Percentiles rank a stretch among this genome's conserved stretches.
These are phyloP conservation scores for Cryptotis parvus DNA, from an alignment of 2,113 vertebrate species.

Conservation along the genomic window DNA sequence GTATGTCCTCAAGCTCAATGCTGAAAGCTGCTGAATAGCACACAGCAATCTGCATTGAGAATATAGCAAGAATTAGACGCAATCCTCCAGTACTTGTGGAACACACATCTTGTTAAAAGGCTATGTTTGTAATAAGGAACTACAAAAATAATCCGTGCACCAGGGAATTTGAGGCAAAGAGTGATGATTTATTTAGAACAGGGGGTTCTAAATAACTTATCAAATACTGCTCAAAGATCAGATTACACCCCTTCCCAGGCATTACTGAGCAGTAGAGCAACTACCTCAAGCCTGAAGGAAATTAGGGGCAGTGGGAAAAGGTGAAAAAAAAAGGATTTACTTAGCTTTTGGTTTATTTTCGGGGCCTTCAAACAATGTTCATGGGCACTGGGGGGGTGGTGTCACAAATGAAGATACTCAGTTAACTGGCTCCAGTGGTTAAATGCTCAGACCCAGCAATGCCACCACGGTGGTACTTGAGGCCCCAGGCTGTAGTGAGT, in stretches of 20 bases:
- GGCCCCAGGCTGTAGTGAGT: no score
- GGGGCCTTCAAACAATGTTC: no score
- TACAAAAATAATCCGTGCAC: constrained; percentile 47
- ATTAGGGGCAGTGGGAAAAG: no score
- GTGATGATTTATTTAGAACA: constrained; percentile 83
- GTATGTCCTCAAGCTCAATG: constrained; percentile 26
- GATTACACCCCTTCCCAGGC: constrained; percentile 84
- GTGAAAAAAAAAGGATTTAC: no score
- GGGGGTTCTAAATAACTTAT: constrained; percentile 85
- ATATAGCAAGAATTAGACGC: constrained; percentile 42
- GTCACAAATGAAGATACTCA: no score
- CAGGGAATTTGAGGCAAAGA: constrained; percentile 64
- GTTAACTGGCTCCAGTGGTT: no score
- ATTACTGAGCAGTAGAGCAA: constrained; percentile 78
- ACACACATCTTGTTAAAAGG: constrained; percentile 38
- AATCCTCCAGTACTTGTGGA: constrained; percentile 12
- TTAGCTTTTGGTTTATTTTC: no score
- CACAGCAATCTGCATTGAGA: constrained; percentile 39
- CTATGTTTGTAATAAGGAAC: not conserved
- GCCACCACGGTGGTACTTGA: no score
- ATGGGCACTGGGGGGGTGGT: no score
- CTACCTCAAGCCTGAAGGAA: constrained; percentile 78
- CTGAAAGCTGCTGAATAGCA: constrained; percentile 28
- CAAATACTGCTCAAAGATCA: constrained; percentile 82
- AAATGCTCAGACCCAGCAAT: no score